A percentile compares a stretch with the other conserved stretches of the same genome.
phyloP scores from a whole-genome alignment of 2,888 invertebrate genomes.

The Mimachlamys varia region DNA sequence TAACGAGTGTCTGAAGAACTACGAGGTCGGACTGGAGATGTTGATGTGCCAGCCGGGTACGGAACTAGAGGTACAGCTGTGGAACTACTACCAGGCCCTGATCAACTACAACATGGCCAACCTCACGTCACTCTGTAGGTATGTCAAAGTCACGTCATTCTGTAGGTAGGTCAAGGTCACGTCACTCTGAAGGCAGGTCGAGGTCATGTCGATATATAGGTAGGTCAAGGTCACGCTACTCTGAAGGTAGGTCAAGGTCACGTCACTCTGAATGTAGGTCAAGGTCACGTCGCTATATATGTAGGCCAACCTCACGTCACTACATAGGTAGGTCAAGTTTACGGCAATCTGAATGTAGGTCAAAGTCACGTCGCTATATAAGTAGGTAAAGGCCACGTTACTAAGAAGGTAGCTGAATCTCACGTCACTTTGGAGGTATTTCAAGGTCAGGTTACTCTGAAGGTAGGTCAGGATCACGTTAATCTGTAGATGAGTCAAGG shows the following conservation, averaged over 20 bases:
- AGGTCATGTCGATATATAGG: neutral
- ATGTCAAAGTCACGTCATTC: neutral
- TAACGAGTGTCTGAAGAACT: neutral
- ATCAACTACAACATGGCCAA: slow-evolving; percentile 23
- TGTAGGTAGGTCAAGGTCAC: neutral
- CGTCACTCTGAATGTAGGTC: neutral
- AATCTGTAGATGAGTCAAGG: neutral
- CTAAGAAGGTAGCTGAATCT: neutral
- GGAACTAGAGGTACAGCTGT: neutral
- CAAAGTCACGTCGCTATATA: neutral
- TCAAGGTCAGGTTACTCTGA: neutral
- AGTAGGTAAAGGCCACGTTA: neutral
- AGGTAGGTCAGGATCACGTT: neutral
- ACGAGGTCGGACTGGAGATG: slow-evolving; percentile 11
- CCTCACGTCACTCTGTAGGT: slow-evolving; percentile 16
- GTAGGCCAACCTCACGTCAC: neutral
- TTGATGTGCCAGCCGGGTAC: slow-evolving; percentile 8
- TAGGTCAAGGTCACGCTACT: neutral
- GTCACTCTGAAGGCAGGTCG: neutral
- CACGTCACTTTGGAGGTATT: neutral
- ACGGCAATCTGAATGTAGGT: neutral
- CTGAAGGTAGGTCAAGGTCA: neutral
- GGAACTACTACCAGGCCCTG: slow-evolving; percentile 1
- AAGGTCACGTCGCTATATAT: neutral
- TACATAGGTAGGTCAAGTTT: neutral